Evolutionary conservation across 2,113 vertebrate genomes (phyloP), one percentile per base, ranked within the genome.

Genomic region (Oryzias celebensis): DNA sequence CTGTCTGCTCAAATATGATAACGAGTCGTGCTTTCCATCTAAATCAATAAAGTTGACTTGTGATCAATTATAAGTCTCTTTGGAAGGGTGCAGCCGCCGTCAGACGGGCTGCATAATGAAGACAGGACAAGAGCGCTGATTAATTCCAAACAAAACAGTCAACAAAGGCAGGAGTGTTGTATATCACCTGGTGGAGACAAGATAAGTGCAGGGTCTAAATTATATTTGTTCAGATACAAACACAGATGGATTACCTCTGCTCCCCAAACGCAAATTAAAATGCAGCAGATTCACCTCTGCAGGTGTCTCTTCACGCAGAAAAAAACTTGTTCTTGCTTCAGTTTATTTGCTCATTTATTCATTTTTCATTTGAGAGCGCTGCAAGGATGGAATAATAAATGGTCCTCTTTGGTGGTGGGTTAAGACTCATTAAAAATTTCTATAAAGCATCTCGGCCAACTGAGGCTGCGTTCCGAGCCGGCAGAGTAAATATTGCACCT

Each of bases 191-290:
- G 26, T 53, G 58, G 46, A 61, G 67, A 83, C 80, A 68, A 78
- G 81, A 82, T 81, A 77, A 65, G 68, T 72, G 52, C 49, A 49
- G 20, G 59, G 57, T 73, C 69, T 85, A 80, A 87, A 85, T 88
- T 84, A 88, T 84, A 81, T 86, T 85, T 86, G 73, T 84, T 57
- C 55, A 60, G 66, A 83, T 78, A 66, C 77, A 84, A 89, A 86
- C 75, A 41, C 60, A 85, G 90, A 91, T 83, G 84, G 82, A 91
- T 88, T 71, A 83, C 83, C 81, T 77, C 73, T 57, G 53, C 60
- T 69, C 65, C 65, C 53, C 12, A 61, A 78, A 71, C 10, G 44
- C 84, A 72, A 84, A 89, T 88, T 85, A 86, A 86, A 82, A 84
- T 56, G 74, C 77, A 62, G 65, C 66, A 5, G 62, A 52, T 78